Percentiles rank a stretch among this genome's conserved stretches.
Evolutionary conservation across 2,113 vertebrate species (phyloP).

Genomic region (Etheostoma cragini): DNA sequence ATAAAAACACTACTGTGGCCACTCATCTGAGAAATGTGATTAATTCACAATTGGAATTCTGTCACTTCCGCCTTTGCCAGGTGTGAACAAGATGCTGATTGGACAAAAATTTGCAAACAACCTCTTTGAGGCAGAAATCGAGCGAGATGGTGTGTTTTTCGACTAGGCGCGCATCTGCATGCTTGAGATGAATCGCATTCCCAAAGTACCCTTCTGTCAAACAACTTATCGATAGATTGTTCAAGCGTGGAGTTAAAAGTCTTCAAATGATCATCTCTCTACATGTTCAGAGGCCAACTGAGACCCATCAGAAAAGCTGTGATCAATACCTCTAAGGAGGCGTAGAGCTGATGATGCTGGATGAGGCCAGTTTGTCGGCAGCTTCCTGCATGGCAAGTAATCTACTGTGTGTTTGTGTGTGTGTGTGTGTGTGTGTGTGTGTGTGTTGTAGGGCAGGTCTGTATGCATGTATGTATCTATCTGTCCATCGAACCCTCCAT

Average conservation of each 20-base stretch:
- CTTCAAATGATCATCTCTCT: slow-evolving; percentile 29
- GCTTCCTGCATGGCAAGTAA: slow-evolving; percentile 27
- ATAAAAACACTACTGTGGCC: neutral
- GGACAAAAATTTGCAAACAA: neutral
- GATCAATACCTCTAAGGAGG: slow-evolving; percentile 53
- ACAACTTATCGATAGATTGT: slow-evolving; percentile 11
- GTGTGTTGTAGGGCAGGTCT: neutral
- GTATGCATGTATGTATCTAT: neutral
- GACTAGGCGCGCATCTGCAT: neutral
- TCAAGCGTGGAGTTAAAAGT: neutral
- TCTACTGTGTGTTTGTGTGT: neutral
- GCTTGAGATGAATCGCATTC: slow-evolving; percentile 15
- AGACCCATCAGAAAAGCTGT: slow-evolving; percentile 18
- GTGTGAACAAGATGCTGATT: slow-evolving; percentile 34
- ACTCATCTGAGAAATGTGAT: slow-evolving; percentile 1
- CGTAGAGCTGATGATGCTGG: slow-evolving; percentile 19
- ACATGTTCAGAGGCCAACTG: slow-evolving; percentile 37
- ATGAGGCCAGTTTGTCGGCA: neutral
- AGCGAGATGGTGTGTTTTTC: neutral
- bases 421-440: slow-evolving; percentile 6
- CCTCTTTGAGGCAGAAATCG: neutral
- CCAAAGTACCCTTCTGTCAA: neutral
- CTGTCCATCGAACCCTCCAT: neutral
- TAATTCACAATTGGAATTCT: slow-evolving; percentile 17
- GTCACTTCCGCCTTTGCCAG: slow-evolving; percentile 13